A percentile compares a stretch with the other conserved stretches of the same genome.
Conservation (phyloP, 2,888 invertebrate species). For the Cheilosia variabilis region DNA sequence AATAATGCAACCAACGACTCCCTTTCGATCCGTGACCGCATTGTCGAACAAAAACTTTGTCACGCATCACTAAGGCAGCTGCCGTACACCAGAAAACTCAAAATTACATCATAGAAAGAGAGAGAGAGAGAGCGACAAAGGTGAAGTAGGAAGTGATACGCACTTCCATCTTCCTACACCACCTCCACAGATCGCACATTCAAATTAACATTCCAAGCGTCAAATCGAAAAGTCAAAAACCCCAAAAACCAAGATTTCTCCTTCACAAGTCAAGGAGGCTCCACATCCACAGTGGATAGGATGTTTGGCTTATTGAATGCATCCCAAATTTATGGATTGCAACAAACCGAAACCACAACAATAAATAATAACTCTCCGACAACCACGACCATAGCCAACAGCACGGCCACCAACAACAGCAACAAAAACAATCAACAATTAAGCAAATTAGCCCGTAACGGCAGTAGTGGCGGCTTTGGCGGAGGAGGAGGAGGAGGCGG, state of each 20-base stretch:
- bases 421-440: slow-evolving; percentile 54
- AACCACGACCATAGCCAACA: slow-evolving; percentile 75
- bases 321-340: slow-evolving; percentile 82
- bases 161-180: slow-evolving; percentile 35
- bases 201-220: background rate
- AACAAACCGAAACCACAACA: slow-evolving; percentile 73
- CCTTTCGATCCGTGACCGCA: slow-evolving; percentile 14
- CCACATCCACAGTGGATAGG: slow-evolving; percentile 61
- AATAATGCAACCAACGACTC: slow-evolving; percentile 32
- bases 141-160: slow-evolving; percentile 41
- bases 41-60: slow-evolving; percentile 6
- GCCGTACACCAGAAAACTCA: background rate
- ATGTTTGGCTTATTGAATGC: slow-evolving; percentile 82
- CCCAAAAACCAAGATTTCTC: slow-evolving; percentile 29
- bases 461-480: background rate
- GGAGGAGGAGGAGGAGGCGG: slow-evolving; percentile 20
- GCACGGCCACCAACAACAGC: slow-evolving; percentile 62
- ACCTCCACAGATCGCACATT: background rate
- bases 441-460: slow-evolving; percentile 57
- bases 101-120: background rate
- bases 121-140: background rate
- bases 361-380: slow-evolving; percentile 30
- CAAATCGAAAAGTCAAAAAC: slow-evolving; percentile 5
- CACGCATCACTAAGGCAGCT: slow-evolving; percentile 21
- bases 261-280: slow-evolving; percentile 12